phyloP scores from a whole-genome alignment of 2,113 vertebrate genomes.

The Protomyctophum bolini region DNA sequence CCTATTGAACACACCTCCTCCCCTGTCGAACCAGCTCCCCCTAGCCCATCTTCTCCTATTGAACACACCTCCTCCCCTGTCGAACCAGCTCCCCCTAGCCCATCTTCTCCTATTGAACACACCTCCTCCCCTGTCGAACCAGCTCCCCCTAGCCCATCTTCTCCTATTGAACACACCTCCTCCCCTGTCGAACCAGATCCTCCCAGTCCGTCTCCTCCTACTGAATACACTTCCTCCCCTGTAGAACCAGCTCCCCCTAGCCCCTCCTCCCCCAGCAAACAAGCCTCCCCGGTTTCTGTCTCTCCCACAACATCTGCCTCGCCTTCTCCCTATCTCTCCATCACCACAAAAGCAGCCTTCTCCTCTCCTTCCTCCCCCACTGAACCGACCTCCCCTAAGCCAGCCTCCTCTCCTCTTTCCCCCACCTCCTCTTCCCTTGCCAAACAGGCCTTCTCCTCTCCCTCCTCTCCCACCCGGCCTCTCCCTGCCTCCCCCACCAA shows the following conservation, averaged over 20 bases:
- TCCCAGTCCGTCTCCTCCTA: not conserved
- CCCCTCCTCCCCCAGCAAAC: slow-evolving; percentile 10
- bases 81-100: not conserved
- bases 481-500: not conserved
- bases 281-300: slow-evolving; percentile 24
- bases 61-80: not conserved
- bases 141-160: no score
- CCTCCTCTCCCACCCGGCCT: not conserved
- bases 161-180: not conserved
- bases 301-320: not conserved
- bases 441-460: not conserved
- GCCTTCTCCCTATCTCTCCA: not conserved
- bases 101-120: not conserved
- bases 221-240: not conserved
- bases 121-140: not conserved
- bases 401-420: not conserved
- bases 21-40: not conserved
- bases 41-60: not conserved
- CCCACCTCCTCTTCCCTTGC: not conserved
- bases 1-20: not conserved
- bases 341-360: not conserved
- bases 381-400: not conserved
- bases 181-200: not conserved
- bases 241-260: not conserved
- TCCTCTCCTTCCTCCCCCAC: slow-evolving; percentile 1